Evolutionary conservation across 1,140 invertebrate species (phyloP).

Genomic region (Saxidomus purpurata): DNA sequence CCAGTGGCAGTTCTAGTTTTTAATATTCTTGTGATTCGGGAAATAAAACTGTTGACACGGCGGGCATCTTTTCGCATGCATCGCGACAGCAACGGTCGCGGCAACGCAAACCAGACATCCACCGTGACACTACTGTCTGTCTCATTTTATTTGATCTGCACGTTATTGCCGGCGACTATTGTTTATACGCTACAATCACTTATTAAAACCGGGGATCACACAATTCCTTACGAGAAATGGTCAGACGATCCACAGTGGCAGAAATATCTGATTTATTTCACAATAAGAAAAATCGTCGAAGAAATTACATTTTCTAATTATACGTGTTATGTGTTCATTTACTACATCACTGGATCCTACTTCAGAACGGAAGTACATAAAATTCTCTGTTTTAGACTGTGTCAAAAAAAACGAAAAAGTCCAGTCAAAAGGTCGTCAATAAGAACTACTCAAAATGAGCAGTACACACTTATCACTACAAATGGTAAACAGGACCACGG

Average conservation of each 20-base stretch:
- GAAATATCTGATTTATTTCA: slow-evolving; percentile 79
- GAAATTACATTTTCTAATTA: slow-evolving; percentile 85
- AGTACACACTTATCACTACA: slow-evolving; percentile 50
- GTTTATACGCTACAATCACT: slow-evolving; percentile 79
- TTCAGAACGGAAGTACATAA: slow-evolving; percentile 80
- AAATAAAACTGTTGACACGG: slow-evolving; percentile 78
- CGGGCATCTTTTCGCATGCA: slow-evolving; percentile 72
- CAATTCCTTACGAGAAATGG: slow-evolving; percentile 69
- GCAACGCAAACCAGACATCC: slow-evolving; percentile 75
- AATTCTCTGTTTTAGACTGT: slow-evolving; percentile 71
- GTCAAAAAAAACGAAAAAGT: background rate
- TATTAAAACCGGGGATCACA: slow-evolving; percentile 71
- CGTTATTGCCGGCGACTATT: slow-evolving; percentile 83
- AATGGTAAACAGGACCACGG: slow-evolving; percentile 48
- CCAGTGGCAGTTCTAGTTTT: slow-evolving; percentile 83
- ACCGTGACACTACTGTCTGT: slow-evolving; percentile 84
- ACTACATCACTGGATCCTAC: slow-evolving; percentile 83
- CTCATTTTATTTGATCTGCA: slow-evolving; percentile 85
- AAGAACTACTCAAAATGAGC: slow-evolving; percentile 4
- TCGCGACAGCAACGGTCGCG: slow-evolving; percentile 2
- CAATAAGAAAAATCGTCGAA: slow-evolving; percentile 80
- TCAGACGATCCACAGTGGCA: slow-evolving; percentile 78
- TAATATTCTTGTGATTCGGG: slow-evolving; percentile 84
- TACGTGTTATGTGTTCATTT: slow-evolving; percentile 85
- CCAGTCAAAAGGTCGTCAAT: background rate